Evolutionary conservation across 2,888 invertebrate genomes (phyloP), one percentile per base, ranked within the genome.

Genomic region (Coenonympha glycerion): DNA sequence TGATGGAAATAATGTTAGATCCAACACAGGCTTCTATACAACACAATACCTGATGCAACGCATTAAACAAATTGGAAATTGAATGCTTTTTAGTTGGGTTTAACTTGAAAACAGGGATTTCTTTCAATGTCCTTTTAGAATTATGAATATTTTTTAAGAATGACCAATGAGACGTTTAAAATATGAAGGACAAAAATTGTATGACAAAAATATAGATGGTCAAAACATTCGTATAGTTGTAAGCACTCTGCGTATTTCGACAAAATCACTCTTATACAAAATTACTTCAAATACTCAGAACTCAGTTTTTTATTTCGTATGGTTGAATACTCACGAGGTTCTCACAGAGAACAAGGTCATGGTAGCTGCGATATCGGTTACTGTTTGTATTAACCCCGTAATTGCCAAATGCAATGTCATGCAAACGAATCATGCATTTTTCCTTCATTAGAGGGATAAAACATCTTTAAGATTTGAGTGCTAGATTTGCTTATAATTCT

Each of bases 401-500:
- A 76, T 73, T 60, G 63, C 73, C 68, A 71, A 66, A 69, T 66
- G 70, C 69, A 66, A 57, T 58, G 64, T 76, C 73, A 73, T 64
- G 63, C 60, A 60, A 61, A 57, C 58, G 28, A 52, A 55, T 49
- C 41, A 42, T 47, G 49, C 21, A 47, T 54, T 56, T 44, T 49
- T 47, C 46, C 48, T 47, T n/a, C 28, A 41, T 46, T 47, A 46
- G 30, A 48, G 42, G 36, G 22, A 19, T 22, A 19, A 41, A 31
- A 42, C 6, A 33, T 22, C 16, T 13, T 15, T 9, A 2, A 47
- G n/a, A 39, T 31, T 24, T 40, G 15, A 48, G 11, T 5, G n/a
- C 37, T 19, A 37, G 44, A 44, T 44, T 13, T 22, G 21, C 6
- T 8, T 6, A n/a, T 44, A 31, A 8, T 41, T 30, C 41, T 19